Evolutionary conservation across 2,797 vertebrate genomes (phyloP), one percentile per base, ranked within the genome.

Genomic region (Lateolabrax maculatus): DNA sequence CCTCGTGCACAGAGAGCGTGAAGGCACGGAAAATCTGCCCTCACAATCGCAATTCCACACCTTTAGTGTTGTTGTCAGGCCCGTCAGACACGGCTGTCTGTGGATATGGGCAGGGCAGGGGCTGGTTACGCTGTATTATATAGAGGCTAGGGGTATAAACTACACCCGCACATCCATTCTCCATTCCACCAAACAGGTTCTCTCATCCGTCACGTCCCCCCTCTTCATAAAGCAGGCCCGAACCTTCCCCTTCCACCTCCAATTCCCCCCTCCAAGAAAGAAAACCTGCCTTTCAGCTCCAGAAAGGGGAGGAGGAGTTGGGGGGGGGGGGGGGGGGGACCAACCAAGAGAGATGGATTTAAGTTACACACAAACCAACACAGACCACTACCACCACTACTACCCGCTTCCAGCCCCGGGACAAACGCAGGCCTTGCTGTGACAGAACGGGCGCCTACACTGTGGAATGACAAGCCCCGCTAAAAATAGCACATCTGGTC

Each of bases 151-250:
- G 88, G 87, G 67, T 81, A 66, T 53, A 82, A 77, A 77, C 88
- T 85, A 69, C 83, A 85, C 85, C 89, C 73, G 56, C 79, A 90
- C 68, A 72, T 80, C 89, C 73, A 85, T 83, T 86, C 88, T 82
- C 70, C 49, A 3, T 62, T 84, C 78, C 76, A 70, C 84, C 85
- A 80, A 91, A 93, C 89, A 90, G 66, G 75, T 85, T 87, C 91
- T 90, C 87, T 92, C 91, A 94, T 90, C 90, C 90, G 81, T 94
- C 83, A 91, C 88, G 48, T 84, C 62, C 48, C 83, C 75, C 77
- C 52, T 56, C 77, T 6, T 49, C 71, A 79, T 77, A 56, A 73
- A 53, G 72, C 46, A 67, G 62, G 49, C 85, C 64, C 48, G 34
- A 44, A 19, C 36, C 29, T 56, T 56, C 31, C 71, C 70, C 79